Conservation (phyloP, 1,140 invertebrate species). For the Zeugodacus cucurbitae region DNA sequence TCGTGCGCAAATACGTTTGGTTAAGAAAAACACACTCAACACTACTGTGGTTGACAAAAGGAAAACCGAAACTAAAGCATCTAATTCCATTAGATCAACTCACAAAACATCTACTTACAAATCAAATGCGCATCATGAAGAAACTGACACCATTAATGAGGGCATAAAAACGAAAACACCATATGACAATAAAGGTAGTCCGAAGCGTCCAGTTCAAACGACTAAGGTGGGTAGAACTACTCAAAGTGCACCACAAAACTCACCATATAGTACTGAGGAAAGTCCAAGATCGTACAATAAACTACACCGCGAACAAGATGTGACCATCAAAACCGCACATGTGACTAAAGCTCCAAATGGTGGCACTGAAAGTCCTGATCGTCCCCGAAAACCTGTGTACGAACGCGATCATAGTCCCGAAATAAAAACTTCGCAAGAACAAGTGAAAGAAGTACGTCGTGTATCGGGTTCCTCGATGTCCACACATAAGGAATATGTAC, state of each 20-base stretch:
- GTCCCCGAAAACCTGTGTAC: slow-evolving; percentile 9
- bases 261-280: neutral
- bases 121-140: slow-evolving; percentile 26
- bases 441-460: slow-evolving; percentile 47
- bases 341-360: neutral
- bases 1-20: slow-evolving; percentile 77
- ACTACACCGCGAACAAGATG: neutral
- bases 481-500: slow-evolving; percentile 36
- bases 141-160: neutral
- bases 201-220: neutral
- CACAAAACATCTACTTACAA: slow-evolving; percentile 34
- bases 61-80: neutral
- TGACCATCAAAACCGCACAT: neutral
- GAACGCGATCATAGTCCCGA: slow-evolving; percentile 46
- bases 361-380: slow-evolving; percentile 5
- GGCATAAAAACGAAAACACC: neutral
- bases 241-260: neutral
- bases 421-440: slow-evolving; percentile 42
- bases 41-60: slow-evolving; percentile 42
- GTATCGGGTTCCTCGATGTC: slow-evolving; percentile 13
- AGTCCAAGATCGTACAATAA: neutral
- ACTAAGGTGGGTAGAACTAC: neutral
- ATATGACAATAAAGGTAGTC: neutral
- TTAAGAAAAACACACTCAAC: slow-evolving; percentile 69
- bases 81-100: slow-evolving; percentile 26